Evolutionary conservation across 2,113 vertebrate species (phyloP).

Genomic region (Toxotes jaculatrix): DNA sequence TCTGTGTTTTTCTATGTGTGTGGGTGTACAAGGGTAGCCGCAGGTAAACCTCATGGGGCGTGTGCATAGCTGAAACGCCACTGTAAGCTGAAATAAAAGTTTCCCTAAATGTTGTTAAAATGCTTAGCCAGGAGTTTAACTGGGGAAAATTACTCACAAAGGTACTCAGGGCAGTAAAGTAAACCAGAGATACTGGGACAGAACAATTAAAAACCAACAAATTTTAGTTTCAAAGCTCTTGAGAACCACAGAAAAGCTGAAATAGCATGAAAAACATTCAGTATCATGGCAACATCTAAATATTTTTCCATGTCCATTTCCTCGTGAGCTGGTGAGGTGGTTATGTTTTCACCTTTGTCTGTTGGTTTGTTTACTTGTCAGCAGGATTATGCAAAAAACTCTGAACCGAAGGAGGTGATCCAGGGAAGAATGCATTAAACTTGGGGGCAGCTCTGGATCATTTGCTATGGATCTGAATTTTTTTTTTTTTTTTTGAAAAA

Average conservation of each 20-base stretch:
- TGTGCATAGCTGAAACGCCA: slow-evolving; percentile 32
- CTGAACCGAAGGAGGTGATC: too few species aligned
- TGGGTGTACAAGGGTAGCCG: slow-evolving; percentile 1
- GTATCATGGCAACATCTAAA: background rate
- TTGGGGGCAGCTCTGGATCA: too few species aligned
- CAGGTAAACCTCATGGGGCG: slow-evolving; percentile 40
- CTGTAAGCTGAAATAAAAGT: slow-evolving; percentile 15
- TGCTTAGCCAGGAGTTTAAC: slow-evolving; percentile 45
- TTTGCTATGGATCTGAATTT: too few species aligned
- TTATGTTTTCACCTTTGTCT: too few species aligned
- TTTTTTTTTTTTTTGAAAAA: too few species aligned
- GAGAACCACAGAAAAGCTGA: background rate
- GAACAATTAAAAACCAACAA: background rate
- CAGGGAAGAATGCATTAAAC: too few species aligned
- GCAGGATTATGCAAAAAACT: too few species aligned
- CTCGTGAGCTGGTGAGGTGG: background rate
- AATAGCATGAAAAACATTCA: background rate
- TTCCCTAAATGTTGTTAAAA: slow-evolving; percentile 31
- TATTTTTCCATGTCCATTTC: background rate
- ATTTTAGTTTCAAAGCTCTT: background rate
- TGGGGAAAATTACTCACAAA: slow-evolving; percentile 3
- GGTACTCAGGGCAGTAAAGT: background rate
- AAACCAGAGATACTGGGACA: slow-evolving; percentile 11
- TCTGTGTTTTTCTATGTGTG: slow-evolving; percentile 6
- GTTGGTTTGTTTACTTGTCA: too few species aligned